phyloP scores from a whole-genome alignment of 2,113 vertebrate species.

The Phalacrocorax brasilianus region DNA sequence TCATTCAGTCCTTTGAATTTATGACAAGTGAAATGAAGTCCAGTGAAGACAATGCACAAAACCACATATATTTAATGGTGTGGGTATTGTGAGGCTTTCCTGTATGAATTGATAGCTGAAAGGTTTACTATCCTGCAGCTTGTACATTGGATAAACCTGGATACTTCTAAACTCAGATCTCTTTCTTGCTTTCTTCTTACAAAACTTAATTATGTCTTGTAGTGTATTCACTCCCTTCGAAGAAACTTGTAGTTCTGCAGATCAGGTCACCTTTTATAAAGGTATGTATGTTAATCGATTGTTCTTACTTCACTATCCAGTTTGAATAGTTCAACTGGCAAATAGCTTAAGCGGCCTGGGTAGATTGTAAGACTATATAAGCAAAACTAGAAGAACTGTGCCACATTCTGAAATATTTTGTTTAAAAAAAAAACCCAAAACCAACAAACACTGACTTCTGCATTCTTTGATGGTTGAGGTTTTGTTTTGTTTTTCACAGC shows the following conservation, averaged over 20 bases:
- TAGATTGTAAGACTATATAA: neutral
- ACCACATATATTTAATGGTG: neutral
- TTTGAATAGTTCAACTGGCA: neutral
- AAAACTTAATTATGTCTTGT: conserved; percentile 22
- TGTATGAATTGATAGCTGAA: neutral
- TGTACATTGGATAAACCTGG: neutral
- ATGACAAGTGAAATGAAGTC: neutral
- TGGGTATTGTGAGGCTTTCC: neutral
- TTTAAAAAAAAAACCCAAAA: neutral
- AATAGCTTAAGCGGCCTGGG: neutral
- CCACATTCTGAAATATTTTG: neutral
- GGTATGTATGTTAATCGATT: conserved; percentile 71
- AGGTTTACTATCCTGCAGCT: neutral
- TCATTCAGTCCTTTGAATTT: neutral
- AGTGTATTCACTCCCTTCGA: conserved; percentile 86
- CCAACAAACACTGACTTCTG: neutral
- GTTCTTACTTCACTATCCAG: neutral
- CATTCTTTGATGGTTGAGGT: neutral
- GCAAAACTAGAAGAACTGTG: neutral
- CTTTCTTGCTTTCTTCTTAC: neutral
- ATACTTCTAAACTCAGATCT: neutral
- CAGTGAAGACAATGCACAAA: neutral
- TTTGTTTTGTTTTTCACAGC: neutral
- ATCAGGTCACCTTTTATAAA: conserved; percentile 91
- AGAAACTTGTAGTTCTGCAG: conserved; percentile 88